These are phyloP conservation scores for Ruditapes philippinarum DNA, from an alignment of 1,140 invertebrate species.

Conservation along the genomic window DNA sequence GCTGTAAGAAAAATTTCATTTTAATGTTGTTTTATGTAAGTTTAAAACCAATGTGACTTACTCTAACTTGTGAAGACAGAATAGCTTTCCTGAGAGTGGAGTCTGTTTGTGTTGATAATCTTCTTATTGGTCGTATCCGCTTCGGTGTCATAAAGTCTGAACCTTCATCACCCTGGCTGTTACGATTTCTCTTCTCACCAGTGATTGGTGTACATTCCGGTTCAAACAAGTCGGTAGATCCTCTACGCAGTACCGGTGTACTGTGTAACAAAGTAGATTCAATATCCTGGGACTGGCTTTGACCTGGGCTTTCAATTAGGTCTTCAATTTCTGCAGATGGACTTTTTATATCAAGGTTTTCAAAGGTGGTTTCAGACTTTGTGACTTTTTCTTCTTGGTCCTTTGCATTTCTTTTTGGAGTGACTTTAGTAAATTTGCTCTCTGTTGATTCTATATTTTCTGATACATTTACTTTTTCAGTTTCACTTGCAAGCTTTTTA, in stretches of 20 bases:
- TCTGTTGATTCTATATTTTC: constrained; percentile 13
- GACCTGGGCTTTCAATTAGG: background rate
- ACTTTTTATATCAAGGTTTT: background rate
- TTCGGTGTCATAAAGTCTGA: constrained; percentile 72
- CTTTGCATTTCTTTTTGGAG: background rate
- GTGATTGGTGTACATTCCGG: constrained; percentile 73
- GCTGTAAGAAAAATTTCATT: no score
- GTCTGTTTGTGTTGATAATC: constrained; percentile 76
- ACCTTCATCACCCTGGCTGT: background rate
- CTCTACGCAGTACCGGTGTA: constrained; percentile 70
- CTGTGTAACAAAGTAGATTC: constrained; percentile 67
- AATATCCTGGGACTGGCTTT: background rate
- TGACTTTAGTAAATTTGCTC: background rate
- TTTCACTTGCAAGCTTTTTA: background rate
- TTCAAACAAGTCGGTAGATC: constrained; percentile 68
- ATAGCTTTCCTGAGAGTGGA: constrained; percentile 63
- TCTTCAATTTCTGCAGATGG: background rate
- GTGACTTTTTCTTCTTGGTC: background rate
- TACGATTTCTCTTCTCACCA: background rate
- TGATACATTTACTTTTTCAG: constrained; percentile 35
- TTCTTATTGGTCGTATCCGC: constrained; percentile 63
- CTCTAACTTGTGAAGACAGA: constrained; percentile 72
- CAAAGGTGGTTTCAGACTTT: background rate
- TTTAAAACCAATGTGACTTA: no score
- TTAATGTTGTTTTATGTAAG: no score